Percentiles rank a stretch among this genome's conserved stretches.
These are phyloP conservation scores for Drosophila kuntzei DNA, from an alignment of 2,888 invertebrate genomes.

Conservation along the genomic window DNA sequence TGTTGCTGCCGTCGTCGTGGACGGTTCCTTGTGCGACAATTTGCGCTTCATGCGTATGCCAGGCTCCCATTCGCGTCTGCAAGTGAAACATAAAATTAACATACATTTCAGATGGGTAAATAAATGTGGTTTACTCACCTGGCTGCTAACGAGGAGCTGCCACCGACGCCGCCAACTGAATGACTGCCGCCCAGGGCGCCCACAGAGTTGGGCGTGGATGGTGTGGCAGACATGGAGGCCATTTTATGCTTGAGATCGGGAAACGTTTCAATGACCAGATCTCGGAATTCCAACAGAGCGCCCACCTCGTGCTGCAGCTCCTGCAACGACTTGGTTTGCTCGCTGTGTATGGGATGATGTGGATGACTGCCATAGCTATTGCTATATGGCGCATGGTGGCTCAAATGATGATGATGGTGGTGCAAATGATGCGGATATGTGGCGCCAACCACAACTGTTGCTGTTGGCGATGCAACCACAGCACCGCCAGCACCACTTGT, in stretches of 20 bases:
- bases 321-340: slow-evolving; percentile 96
- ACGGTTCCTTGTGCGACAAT: slow-evolving; percentile 85
- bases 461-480: slow-evolving; percentile 60
- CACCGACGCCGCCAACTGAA: slow-evolving; percentile 64
- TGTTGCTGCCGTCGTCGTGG: slow-evolving; percentile 71
- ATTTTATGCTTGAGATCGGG: slow-evolving; percentile 95
- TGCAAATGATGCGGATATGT: slow-evolving; percentile 83
- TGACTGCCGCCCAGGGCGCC: slow-evolving; percentile 65
- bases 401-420: slow-evolving; percentile 78
- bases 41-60: slow-evolving; percentile 90
- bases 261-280: slow-evolving; percentile 97
- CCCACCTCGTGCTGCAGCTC: slow-evolving; percentile 97
- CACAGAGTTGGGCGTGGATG: slow-evolving; percentile 72
- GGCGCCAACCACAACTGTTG: slow-evolving; percentile 78
- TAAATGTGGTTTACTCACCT: slow-evolving; percentile 62
- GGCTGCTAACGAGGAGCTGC: slow-evolving; percentile 83
- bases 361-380: slow-evolving; percentile 87
- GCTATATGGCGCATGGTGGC: slow-evolving; percentile 81
- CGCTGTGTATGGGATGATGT: slow-evolving; percentile 90
- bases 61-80: slow-evolving; percentile 91
- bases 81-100: background rate
- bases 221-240: slow-evolving; percentile 88
- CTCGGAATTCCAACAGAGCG: slow-evolving; percentile 95
- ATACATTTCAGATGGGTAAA: background rate
- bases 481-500: slow-evolving; percentile 37